phyloP scores from a whole-genome alignment of 1,140 invertebrate genomes.

The Drosophila kohkoa region DNA sequence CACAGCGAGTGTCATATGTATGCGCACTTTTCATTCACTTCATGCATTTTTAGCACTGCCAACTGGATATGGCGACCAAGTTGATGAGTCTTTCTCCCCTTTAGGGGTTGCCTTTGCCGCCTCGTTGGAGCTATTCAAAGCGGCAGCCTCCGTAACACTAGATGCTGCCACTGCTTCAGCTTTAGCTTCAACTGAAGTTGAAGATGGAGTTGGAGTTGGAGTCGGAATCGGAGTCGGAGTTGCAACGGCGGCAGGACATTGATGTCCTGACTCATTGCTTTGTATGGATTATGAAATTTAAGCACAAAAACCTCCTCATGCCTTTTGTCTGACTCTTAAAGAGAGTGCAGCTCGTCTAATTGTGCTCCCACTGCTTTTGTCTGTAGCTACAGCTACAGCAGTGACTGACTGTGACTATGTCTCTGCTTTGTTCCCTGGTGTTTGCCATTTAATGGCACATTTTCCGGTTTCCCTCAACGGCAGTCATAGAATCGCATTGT shows the following conservation, averaged over 20 bases:
- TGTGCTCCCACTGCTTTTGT: conserved; percentile 31
- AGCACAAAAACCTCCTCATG: conserved; percentile 67
- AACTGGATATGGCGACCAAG: conserved; percentile 65
- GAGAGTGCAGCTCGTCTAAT: conserved; percentile 40
- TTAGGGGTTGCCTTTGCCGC: conserved; percentile 60
- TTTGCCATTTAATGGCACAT: conserved; percentile 77
- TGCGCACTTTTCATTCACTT: conserved; percentile 59
- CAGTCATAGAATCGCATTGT: conserved; percentile 35
- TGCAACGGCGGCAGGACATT: conserved; percentile 32
- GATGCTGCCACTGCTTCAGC: conserved; percentile 5
- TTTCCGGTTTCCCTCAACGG: conserved; percentile 61
- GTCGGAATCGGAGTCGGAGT: neutral
- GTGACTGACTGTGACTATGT: neutral
- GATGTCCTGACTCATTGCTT: conserved; percentile 59
- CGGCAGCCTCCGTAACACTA: conserved; percentile 28
- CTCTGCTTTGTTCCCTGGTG: conserved; percentile 31
- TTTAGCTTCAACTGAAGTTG: neutral
- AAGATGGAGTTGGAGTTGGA: neutral
- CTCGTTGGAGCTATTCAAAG: conserved; percentile 71
- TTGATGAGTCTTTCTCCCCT: conserved; percentile 35
- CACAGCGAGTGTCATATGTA: conserved; percentile 46
- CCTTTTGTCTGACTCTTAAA: conserved; percentile 38
- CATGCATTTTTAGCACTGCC: conserved; percentile 66
- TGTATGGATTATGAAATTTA: conserved; percentile 81
- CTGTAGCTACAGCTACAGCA: conserved; percentile 10